Base-by-base conservation (phyloP, 2,113 vertebrate genomes). In the Oenanthe oenanthe region DNA sequence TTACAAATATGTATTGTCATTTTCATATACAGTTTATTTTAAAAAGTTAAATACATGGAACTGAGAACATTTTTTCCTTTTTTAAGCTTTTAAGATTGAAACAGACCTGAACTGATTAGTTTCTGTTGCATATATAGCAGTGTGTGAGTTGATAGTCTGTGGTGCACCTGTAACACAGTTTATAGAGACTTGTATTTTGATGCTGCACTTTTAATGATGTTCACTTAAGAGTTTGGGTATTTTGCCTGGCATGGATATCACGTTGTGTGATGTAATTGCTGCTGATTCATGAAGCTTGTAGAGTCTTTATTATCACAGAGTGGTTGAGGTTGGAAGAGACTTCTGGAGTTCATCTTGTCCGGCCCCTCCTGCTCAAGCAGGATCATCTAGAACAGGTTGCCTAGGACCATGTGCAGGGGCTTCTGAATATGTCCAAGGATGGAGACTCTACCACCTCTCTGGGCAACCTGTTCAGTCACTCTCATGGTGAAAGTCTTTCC, bases 311-410 rank as follows among this genome's bases (percentile, higher is more conserved):
- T 89, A n/a, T 92, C 90, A 66, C 83, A 87, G 88, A 92, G 53
- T 73, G 86, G 21, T 90, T 95, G 79, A 86, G 95, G 76, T 92
- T 92, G 80, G 72, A 95, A 96, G 89, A 94, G 67, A 65, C 76
- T 85, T 83, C 78, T 65, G 75, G 75, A 93, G 47, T 60, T 65
- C 79, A 45, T 79, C 86, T 88, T 72, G 58, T 70, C 54, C 17
- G 4, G 38, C 47, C 56, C 32, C 32, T 66, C 73, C 73, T 94
- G 90, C 88, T 78, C 58, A 73, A 80, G 80, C 80, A 95, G 92
- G 54, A 65, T 89, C 90, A 54, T 53, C 54, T 88, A 68, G 58
- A 79, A 61, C 83, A 91, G 72, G 76, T 80, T 96, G 72, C 47
- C 56, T 60, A 86, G 60, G 76, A 73, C 36, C n/a, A 9, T 53